Base-by-base conservation (phyloP, 2,113 vertebrate genomes). In the Anser cygnoides region DNA sequence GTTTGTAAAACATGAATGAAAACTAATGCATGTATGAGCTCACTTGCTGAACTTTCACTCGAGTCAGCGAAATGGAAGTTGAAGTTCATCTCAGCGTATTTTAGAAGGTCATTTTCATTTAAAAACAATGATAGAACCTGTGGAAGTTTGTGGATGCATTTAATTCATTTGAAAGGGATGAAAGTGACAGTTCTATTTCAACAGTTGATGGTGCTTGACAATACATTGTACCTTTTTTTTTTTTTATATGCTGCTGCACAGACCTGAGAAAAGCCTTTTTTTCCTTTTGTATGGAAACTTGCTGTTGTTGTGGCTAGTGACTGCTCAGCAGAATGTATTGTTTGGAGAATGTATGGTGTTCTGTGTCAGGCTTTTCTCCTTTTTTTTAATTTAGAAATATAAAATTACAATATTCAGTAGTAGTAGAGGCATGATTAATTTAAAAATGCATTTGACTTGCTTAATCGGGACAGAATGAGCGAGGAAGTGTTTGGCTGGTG, bases 111-210 rank as follows among this genome's bases (percentile, higher is more conserved):
- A 89, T 90, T 97, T 96, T 95, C 94, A 96, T 96, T 89, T 95
- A 93, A 96, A 95, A 97, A 97, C 97, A 97, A 97, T 96, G 91
- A n/a, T 93, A 75, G 93, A 97, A 97, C 96, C 96, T 96, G 94
- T 97, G 96, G 96, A 97, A 96, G 96, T 97, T 96, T 96, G 97
- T 97, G 92, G 97, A 96, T 0, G 54, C 68, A 3, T 92, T 91
- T 92, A 57, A 68, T 84, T 87, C 13, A 4, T 67, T 54, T 22
- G 94, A 95, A 95, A 96, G 90, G 92, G 95, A 96, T 97, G 96
- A 97, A 92, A 35, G 39, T 57, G 95, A 92, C 91, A 93, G 84
- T 97, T 97, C 96, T 96, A 95, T 97, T 97, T 95, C 97, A 16
- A 35, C 74, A 3, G 2, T 18, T 31, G 41, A 4, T 3, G 19